Percentiles rank a stretch among this genome's conserved stretches.
These are phyloP conservation scores for Pseudolaguvia tuberculata DNA, from an alignment of 2,113 vertebrate genomes.

Conservation along the genomic window DNA sequence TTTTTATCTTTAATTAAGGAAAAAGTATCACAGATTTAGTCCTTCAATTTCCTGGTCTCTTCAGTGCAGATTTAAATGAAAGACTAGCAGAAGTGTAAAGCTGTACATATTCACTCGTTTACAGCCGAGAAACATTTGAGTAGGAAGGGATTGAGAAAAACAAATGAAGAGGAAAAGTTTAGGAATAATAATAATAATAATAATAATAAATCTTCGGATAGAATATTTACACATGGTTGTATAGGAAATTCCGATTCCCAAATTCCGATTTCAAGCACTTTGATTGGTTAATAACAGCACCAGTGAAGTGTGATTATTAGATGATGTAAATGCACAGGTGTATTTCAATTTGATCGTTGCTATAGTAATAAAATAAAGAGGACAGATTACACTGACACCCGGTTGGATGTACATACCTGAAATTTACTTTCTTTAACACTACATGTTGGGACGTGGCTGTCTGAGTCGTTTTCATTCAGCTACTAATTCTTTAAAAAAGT, in stretches of 20 bases:
- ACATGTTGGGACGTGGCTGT: too few relatives aligned
- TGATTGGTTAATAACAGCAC: not conserved
- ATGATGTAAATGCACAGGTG: too few relatives aligned
- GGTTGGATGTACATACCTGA: too few relatives aligned
- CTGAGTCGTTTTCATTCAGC: too few relatives aligned
- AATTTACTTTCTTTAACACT: too few relatives aligned
- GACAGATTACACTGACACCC: too few relatives aligned
- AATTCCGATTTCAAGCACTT: not conserved
- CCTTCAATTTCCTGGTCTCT: not conserved
- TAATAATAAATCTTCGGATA: constrained; percentile 22
- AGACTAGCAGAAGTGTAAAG: constrained; percentile 4
- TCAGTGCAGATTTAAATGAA: not conserved
- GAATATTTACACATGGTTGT: constrained; percentile 33
- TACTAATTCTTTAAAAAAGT: too few relatives aligned
- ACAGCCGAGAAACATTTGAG: not conserved
- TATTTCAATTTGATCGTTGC: too few relatives aligned
- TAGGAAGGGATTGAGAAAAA: not conserved
- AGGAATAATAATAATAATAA: too few relatives aligned
- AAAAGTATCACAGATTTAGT: not conserved
- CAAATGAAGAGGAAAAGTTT: not conserved
- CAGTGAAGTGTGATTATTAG: not conserved
- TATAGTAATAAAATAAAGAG: too few relatives aligned
- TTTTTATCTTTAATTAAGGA: constrained; percentile 12
- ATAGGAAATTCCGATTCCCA: too few relatives aligned
- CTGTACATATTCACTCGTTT: not conserved